phyloP scores from a whole-genome alignment of 2,797 vertebrate genomes.

The Ambastaia sidthimunki region DNA sequence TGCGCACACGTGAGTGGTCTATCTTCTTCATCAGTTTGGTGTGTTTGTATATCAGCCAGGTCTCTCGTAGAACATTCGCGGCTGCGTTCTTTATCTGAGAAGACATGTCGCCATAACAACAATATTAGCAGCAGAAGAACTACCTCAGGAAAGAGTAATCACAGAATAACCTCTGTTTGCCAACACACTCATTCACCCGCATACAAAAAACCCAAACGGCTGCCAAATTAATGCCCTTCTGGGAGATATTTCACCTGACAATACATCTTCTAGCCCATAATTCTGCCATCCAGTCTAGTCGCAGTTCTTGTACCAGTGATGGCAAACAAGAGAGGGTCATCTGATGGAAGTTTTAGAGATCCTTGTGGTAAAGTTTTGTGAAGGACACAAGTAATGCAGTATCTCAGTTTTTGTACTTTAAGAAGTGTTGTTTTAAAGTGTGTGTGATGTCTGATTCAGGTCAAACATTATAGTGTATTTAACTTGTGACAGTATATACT shows the following conservation, averaged over 20 bases:
- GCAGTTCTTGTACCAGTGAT: constrained; percentile 3
- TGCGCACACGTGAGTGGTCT: constrained; percentile 97
- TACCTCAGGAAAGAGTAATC: constrained; percentile 28
- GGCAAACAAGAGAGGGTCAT: constrained; percentile 10
- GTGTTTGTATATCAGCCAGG: constrained; percentile 99
- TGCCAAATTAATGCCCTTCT: constrained; percentile 28
- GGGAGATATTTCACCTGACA: constrained; percentile 26
- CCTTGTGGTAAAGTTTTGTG: constrained; percentile 19
- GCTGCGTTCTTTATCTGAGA: constrained; percentile 98
- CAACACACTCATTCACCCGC: constrained; percentile 11
- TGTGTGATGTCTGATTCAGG: not conserved
- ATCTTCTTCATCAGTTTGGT: constrained; percentile 98
- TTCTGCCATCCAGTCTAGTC: constrained; percentile 34
- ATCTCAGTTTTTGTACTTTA: not conserved
- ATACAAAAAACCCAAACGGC: constrained; percentile 41
- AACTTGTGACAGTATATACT: not conserved
- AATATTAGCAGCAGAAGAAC: constrained; percentile 71
- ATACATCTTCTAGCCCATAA: constrained; percentile 12
- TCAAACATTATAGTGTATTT: not conserved
- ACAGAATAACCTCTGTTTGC: constrained; percentile 23
- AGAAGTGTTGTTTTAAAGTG: not conserved
- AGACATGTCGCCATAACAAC: constrained; percentile 58
- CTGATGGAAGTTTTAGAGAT: not conserved
- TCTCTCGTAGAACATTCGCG: constrained; percentile 98
- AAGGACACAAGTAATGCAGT: not conserved